Evolutionary conservation across 1,140 invertebrate species (phyloP).

Genomic region (Habropoda laboriosa): DNA sequence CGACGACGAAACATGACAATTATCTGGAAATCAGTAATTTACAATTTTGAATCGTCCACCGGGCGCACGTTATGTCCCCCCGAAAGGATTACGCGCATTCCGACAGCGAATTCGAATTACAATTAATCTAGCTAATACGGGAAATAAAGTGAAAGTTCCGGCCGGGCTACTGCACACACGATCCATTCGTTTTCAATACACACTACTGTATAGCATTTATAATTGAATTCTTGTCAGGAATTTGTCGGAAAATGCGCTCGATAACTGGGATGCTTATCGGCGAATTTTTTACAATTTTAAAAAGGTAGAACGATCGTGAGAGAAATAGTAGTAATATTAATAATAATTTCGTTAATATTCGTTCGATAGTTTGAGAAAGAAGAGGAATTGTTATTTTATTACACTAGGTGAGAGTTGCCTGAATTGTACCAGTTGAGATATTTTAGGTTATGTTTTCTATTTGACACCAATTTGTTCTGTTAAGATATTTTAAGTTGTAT

Average conservation of each 20-base stretch:
- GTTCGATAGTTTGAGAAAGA: too few species aligned
- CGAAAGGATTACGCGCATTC: constrained; percentile 62
- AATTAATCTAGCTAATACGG: constrained; percentile 66
- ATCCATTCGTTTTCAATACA: constrained; percentile 44
- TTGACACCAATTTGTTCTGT: too few species aligned
- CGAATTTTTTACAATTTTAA: too few species aligned
- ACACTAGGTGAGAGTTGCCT: too few species aligned
- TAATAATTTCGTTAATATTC: too few species aligned
- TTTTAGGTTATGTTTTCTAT: too few species aligned
- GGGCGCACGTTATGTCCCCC: constrained; percentile 50
- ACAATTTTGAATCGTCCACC: constrained; percentile 59
- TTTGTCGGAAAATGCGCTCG: background rate
- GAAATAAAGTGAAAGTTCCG: constrained; percentile 48
- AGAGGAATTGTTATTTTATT: too few species aligned
- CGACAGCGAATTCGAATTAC: constrained; percentile 65
- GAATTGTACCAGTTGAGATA: too few species aligned
- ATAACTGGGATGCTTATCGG: too few species aligned
- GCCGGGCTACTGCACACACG: constrained; percentile 1
- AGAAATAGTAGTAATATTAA: too few species aligned
- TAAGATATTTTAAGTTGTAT: too few species aligned
- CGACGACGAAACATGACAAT: constrained; percentile 27
- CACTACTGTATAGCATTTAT: background rate
- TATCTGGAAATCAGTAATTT: constrained; percentile 56
- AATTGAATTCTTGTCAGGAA: constrained; percentile 43
- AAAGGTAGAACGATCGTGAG: too few species aligned